Conservation (phyloP, 2,797 vertebrate species). For the Orestias chungarensis region DNA sequence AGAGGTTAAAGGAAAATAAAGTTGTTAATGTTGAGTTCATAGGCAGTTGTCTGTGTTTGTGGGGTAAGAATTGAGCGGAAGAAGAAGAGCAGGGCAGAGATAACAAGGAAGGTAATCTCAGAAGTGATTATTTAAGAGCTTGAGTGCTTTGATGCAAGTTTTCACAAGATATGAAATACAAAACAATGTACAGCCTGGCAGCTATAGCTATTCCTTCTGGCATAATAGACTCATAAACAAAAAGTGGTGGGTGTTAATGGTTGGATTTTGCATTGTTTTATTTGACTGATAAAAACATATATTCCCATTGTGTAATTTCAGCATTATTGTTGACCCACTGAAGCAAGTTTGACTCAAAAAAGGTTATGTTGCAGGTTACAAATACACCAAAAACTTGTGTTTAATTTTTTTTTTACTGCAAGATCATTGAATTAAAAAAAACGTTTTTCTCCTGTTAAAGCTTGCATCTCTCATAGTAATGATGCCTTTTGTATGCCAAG, state of each 20-base stretch:
- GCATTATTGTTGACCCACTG: constrained; percentile 3
- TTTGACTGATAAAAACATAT: constrained; percentile 12
- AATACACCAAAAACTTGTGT: neutral
- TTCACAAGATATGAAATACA: constrained; percentile 55
- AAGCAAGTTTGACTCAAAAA: neutral
- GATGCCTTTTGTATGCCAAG: neutral
- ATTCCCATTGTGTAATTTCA: constrained; percentile 18
- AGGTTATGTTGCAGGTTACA: neutral
- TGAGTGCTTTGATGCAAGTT: constrained; percentile 58
- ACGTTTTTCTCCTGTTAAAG: neutral
- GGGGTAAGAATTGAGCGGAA: constrained; percentile 42
- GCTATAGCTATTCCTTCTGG: constrained; percentile 44
- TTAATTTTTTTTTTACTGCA: neutral
- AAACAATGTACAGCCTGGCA: constrained; percentile 39
- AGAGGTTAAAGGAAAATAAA: constrained; percentile 43
- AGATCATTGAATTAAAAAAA: neutral
- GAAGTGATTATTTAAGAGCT: constrained; percentile 59
- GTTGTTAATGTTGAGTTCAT: constrained; percentile 46
- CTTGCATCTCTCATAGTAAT: constrained; percentile 13
- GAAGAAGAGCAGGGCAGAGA: constrained; percentile 44
- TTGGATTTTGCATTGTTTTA: constrained; percentile 22
- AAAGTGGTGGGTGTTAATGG: constrained; percentile 33
- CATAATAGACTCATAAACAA: constrained; percentile 36
- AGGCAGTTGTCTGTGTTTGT: constrained; percentile 61
- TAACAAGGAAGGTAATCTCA: constrained; percentile 59